A percentile compares a stretch with the other conserved stretches of the same genome.
phyloP scores from a whole-genome alignment of 2,888 invertebrate genomes.

The Lysandra bellargus region DNA sequence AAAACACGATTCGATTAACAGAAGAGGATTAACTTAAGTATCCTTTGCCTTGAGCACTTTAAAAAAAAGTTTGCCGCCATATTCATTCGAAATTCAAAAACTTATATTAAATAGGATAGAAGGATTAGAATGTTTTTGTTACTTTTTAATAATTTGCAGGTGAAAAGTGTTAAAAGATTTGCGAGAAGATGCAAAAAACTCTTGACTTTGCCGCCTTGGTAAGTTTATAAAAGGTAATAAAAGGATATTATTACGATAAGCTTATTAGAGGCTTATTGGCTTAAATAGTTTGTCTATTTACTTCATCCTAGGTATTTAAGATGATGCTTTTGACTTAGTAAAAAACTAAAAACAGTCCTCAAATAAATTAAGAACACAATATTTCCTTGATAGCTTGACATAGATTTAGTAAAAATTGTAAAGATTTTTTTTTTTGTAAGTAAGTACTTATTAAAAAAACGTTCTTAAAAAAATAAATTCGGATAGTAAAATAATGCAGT shows the following conservation, averaged over 20 bases:
- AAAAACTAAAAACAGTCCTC: not conserved
- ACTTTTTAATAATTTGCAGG: conserved; percentile 16
- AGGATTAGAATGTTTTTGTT: conserved; percentile 21
- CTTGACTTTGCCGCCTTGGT: not conserved
- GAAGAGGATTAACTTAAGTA: conserved; percentile 29
- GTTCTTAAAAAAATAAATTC: too few species aligned
- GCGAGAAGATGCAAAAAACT: not conserved
- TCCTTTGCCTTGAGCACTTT: not conserved
- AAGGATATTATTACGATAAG: not conserved
- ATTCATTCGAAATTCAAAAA: conserved; percentile 14
- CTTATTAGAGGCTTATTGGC: not conserved
- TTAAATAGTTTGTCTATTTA: conserved; percentile 9
- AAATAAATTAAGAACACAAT: too few species aligned
- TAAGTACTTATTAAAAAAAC: too few species aligned
- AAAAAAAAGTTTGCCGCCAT: conserved; percentile 19
- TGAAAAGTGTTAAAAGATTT: conserved; percentile 11
- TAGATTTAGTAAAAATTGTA: too few species aligned
- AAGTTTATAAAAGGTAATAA: not conserved
- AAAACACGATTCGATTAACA: conserved; percentile 26
- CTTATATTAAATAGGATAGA: conserved; percentile 20
- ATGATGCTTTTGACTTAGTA: not conserved
- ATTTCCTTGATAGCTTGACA: too few species aligned
- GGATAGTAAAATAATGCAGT: too few species aligned
- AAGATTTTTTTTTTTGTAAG: too few species aligned
- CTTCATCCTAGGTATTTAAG: not conserved